These are phyloP conservation scores for Actinia tenebrosa DNA, from an alignment of 64 coral and sea anemone species.

Conservation along the genomic window DNA sequence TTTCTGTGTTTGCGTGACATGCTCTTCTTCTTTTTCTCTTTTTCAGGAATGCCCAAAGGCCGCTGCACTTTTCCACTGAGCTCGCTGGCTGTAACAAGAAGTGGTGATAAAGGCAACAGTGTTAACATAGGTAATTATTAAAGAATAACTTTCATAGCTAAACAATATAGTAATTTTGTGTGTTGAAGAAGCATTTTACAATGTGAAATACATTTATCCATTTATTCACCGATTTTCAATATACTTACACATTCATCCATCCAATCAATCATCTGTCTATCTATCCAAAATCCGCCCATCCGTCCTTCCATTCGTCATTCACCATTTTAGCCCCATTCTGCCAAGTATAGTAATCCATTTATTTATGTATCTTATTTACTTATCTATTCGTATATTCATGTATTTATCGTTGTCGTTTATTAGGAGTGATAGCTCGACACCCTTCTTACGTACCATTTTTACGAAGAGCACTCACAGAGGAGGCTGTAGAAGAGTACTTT, in stretches of 20 bases:
- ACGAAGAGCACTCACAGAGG: slow-evolving; percentile 83
- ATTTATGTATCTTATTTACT: too few relatives aligned
- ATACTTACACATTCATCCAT: too few relatives aligned
- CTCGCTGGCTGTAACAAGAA: slow-evolving; percentile 90
- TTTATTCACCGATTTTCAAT: neutral
- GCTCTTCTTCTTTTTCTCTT: neutral
- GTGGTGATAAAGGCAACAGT: slow-evolving; percentile 95
- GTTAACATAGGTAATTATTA: slow-evolving; percentile 77
- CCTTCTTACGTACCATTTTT: slow-evolving; percentile 92
- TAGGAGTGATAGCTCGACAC: slow-evolving; percentile 94
- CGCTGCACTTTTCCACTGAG: slow-evolving; percentile 95
- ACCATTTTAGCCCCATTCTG: too few relatives aligned
- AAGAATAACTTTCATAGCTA: neutral
- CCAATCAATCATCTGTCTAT: too few relatives aligned
- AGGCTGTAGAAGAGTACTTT: slow-evolving; percentile 90
- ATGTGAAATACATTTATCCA: neutral
- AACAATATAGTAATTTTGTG: neutral
- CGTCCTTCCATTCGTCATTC: too few relatives aligned
- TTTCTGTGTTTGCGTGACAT: too few relatives aligned
- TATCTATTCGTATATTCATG: too few relatives aligned
- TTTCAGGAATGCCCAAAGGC: slow-evolving; percentile 80
- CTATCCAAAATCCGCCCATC: too few relatives aligned
- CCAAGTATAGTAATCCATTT: too few relatives aligned
- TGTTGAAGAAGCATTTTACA: neutral
- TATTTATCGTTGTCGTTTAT: neutral